Base-by-base conservation (phyloP, 2,113 vertebrate species). In the Prochilodus magdalenae region DNA sequence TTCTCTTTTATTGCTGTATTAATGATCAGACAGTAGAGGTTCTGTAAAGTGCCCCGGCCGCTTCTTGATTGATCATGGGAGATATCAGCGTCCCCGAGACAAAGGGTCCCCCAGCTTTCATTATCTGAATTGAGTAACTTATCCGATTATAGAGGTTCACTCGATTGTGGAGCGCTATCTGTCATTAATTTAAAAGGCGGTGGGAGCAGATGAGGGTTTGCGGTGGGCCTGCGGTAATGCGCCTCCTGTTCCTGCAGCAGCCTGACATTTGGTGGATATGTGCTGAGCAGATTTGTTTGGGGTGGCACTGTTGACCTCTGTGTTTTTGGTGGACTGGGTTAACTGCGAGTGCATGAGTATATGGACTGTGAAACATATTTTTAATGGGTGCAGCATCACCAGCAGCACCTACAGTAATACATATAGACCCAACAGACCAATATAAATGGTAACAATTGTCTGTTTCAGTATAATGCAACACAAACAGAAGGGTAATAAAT, bases 41-140 rank as follows among this genome's bases (percentile, higher is more conserved):
- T 93, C 88, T 93, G 89, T 92, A 91, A 94, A 91, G 93, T 90
- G 82, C 81, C 88, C 88, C 87, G 89, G 92, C 94, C 94, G 92
- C 91, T 88, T 89, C 92, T 89, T 94, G 92, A 93, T 95, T 93
- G 93, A 96, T 96, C 86, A 90, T 88, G 90, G 91, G 90, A 91
- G 92, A 95, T 94, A 95, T 89, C 88, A 71, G 84, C 88, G 89
- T 94, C 87, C 89, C 84, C 84, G 87, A 94, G 94, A 88, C 82
- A 92, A 95, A 95, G 94, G 93, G 93, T 95, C 92, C 86, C 82
- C 81, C 89, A 91, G 94, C 93, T 94, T 94, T 91, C 93, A 94
- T 95, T 96, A 94, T 94, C 94, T 92, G 87, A 91, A 91, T 93
- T 90, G 92, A 89, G 84, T 92, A 94, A 92, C 92, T 93, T 87